These are phyloP conservation scores for Scolopax rusticola DNA, from an alignment of 2,797 vertebrate species.

Conservation along the genomic window DNA sequence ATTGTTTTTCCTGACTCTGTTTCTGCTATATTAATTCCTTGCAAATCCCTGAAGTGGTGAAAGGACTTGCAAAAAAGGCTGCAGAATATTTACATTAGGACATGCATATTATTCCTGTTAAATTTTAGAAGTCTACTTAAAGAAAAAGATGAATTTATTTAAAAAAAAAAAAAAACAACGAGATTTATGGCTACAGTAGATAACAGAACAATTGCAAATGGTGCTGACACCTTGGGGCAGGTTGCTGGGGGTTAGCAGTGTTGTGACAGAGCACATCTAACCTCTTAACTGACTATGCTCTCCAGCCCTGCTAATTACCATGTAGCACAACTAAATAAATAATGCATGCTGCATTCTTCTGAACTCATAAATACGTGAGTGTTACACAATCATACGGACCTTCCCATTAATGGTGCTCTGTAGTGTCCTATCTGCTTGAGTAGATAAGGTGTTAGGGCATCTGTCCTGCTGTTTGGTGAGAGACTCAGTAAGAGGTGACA, in stretches of 20 bases:
- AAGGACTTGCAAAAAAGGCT: neutral
- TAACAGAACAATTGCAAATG: neutral
- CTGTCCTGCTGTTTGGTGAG: neutral
- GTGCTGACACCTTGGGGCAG: neutral
- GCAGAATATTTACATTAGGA: neutral
- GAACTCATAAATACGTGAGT: neutral
- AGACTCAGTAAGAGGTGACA: neutral
- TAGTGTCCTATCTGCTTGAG: constrained; percentile 9
- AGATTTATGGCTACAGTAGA: neutral
- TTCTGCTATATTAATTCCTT: neutral
- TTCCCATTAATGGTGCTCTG: neutral
- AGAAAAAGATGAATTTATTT: neutral
- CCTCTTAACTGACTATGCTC: neutral
- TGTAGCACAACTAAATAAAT: constrained; percentile 43
- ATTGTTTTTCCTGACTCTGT: neutral
- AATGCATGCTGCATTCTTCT: constrained; percentile 17
- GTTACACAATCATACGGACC: neutral
- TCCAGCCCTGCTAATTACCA: constrained; percentile 25
- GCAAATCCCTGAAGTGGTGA: neutral
- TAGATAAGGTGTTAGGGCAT: neutral
- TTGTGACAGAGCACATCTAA: neutral
- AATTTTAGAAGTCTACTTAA: neutral
- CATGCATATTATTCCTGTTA: neutral
- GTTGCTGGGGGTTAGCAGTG: neutral
- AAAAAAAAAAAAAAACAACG: neutral